Base-by-base conservation (phyloP, 2,888 invertebrate genomes). In the Ischnura elegans region DNA sequence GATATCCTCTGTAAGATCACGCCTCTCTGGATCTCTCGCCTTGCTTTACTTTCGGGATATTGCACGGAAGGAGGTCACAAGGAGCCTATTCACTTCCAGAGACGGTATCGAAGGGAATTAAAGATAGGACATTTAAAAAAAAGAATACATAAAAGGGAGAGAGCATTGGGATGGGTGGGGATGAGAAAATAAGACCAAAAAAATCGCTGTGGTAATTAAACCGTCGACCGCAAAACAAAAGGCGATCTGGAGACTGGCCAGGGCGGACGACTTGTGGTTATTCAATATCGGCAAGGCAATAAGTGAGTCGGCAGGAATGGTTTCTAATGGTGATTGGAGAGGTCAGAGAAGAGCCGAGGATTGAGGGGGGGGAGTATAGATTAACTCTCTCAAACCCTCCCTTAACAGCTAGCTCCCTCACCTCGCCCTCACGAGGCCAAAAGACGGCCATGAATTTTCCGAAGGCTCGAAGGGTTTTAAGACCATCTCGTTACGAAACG, bases 271-370 rank as follows among this genome's bases (percentile, higher is more conserved):
- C 29, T 3, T 6, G 76, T 76, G 76, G 76, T 76, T 76, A 76
- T 76, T 76, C 76, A 76, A 76, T 76, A 76, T 76, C 76, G 76
- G 29, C 10, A 36, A 36, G 29, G 76, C n/a, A 10, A 61, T 61
- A 13, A 76, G 76, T 76, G 76, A 76, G 76, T 76, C 76, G 36
- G 76, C 76, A 76, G 2, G 76, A 76, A 76, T 36, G 76, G 76
- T 25, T 29, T 36, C 76, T 76, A 76, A 76, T 36, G 76, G 76
- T 36, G 36, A 76, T 76, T 76, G 76, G 76, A 10, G 76, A 76
- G 76, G 36, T 8, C 47, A 8, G 47, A n/a, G n/a, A n/a, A n/a
- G n/a, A n/a, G n/a, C n/a, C n/a, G n/a, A n/a, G n/a, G n/a, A n/a
- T n/a, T n/a, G 29, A 13, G 8, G 29, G 29, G 21, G 61, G 29